Evolutionary conservation across 2,797 vertebrate species (phyloP), one percentile per base, ranked within the genome.

Genomic region (Sebastes umbrosus): DNA sequence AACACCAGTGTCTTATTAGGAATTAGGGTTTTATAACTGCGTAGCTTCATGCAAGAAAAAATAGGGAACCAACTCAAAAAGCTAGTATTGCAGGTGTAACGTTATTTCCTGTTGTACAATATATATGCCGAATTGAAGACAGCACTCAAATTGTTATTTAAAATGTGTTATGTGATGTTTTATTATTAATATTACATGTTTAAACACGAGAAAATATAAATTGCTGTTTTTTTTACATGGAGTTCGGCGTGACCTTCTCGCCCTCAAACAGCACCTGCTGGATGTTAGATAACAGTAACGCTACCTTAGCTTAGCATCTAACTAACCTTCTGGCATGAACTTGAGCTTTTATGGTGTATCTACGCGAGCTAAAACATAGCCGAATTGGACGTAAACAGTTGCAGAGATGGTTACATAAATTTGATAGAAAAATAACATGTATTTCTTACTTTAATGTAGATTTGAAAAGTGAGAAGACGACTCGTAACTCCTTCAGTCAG

Each of bases 371-470:
- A 39, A 24, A 58, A 24, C 36, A 1, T n/a, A 22, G 29, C 29
- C 18, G 10, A 13, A 3, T 2, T 22, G 31, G 7, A 7, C 20
- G 55, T 18, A 18, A 27, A 22, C 27, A 22, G 2, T 4, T 12
- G 0, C 13, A 12, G 2, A 7, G 3, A 3, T 2, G 25, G 13
- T 0, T 24, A 16, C 6, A 69, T 18, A 3, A 14, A 29, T 27
- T 20, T 1, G 20, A 2, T 0, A 3, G 6, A 20, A 10, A 54
- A 60, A 22, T 6, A 0, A 7, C 11, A 16, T 36, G 3, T 2
- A 8, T 59, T 1, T 32, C 77, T 85, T 88, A 85, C 84, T 79
- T 73, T 46, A 16, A n/a, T 0, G 25, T 12, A 9, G 32, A 25
- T 24, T 0, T 9, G 20, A 3, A 3, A 1, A 22, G 16, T 12